Base-by-base conservation (phyloP, 92 coral and sea anemone genomes). In the Anthopleura xanthogrammica region DNA sequence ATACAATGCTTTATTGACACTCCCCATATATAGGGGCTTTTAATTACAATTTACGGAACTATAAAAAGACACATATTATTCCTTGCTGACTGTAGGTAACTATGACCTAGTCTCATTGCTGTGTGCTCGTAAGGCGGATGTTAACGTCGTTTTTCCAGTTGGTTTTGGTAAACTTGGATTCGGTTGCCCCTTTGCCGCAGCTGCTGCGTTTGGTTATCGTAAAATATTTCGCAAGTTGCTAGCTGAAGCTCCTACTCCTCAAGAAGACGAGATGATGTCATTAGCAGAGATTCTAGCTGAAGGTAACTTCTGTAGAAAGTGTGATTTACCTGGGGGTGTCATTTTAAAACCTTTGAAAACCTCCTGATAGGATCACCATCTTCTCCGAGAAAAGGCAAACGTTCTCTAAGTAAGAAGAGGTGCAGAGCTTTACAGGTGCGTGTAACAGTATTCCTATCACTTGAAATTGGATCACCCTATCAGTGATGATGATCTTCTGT, bases 141-240 rank as follows among this genome's bases (percentile, higher is more conserved):
- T 94, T 4, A 85, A 91, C 71, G 64, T 91, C 80, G 89, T 85
- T 41, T 77, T 88, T 24, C 86, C 91, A 5, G 75, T 91, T 76
- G 90, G 92, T 39, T 84, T 89, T 20, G 93, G 92, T 16, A 86
- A 86, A 65, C 75, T 88, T 75, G 92, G 90, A n/a, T 91, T 89
- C 78, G 87, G 92, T 9, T 91, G 89, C 89, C 88, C 95, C 29
- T 93, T 91, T 77, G 93, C 98, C 52, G 89, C 92, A 17, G 91
- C 98, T 72, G 95, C 95, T 75, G 98, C 98, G 40, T 88, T 83
- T 79, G 98, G 95, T 22, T 92, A 91, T 76, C 90, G 90, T 16
- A 86, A 89, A 78, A 85, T 93, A 39, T 87, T 93, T 14, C 91
- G 95, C 22, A 93, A 91, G 77, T 87, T 91, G 52, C 85, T 93